These are phyloP conservation scores for Notothenia coriiceps DNA, from an alignment of 2,113 vertebrate genomes.

Conservation along the genomic window DNA sequence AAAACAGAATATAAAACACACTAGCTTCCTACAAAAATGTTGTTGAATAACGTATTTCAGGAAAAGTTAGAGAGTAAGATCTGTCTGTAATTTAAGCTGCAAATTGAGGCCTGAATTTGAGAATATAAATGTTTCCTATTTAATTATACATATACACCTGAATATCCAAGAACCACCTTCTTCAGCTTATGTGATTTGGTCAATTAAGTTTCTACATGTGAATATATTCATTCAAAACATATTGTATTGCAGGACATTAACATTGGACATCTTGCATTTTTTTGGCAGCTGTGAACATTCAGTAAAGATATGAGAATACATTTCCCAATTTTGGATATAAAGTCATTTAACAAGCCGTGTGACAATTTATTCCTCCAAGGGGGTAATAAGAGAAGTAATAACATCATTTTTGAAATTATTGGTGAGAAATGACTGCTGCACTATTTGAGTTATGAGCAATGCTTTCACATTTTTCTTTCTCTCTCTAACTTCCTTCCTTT, in stretches of 20 bases:
- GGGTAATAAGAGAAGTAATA: constrained; percentile 47
- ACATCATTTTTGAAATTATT: constrained; percentile 34
- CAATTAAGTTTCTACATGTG: neutral
- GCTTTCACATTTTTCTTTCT: constrained; percentile 29
- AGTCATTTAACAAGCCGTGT: constrained; percentile 32
- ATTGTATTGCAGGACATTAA: neutral
- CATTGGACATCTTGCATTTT: neutral
- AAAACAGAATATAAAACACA: too few species aligned
- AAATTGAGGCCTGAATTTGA: too few species aligned
- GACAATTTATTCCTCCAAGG: constrained; percentile 18
- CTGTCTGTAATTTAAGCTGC: too few species aligned
- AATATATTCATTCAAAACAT: neutral
- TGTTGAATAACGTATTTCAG: too few species aligned
- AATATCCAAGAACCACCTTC: neutral
- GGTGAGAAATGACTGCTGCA: constrained; percentile 27
- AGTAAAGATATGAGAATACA: neutral
- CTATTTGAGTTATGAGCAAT: constrained; percentile 15
- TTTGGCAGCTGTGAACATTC: neutral
- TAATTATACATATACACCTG: neutral
- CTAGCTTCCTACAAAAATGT: too few species aligned
- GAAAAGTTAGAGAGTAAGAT: too few species aligned
- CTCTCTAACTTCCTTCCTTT: neutral
- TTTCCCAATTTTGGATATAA: constrained; percentile 8
- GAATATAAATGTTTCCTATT: too few species aligned
- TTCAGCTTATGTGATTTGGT: neutral